Base-by-base conservation (phyloP, 2,888 invertebrate genomes). In the Tiphia femorata region DNA sequence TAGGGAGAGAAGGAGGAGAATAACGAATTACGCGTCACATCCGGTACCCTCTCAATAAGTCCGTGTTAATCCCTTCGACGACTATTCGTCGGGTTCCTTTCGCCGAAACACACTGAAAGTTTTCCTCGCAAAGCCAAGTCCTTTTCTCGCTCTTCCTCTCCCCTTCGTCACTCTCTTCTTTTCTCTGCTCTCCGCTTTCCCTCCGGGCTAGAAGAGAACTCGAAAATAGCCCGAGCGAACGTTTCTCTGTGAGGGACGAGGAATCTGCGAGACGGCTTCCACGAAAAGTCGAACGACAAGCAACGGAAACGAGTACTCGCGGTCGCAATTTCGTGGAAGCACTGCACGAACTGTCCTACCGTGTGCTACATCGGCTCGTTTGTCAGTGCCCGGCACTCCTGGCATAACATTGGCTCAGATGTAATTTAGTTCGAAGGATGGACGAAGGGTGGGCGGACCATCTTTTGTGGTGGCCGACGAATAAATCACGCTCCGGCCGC, bases 221-320 rank as follows among this genome's bases (percentile, higher is more conserved):
- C 60, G 49, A 62, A 64, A 65, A 68, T 71, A 70, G 63, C 64
- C 55, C 12, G 33, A 42, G 40, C 17, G 43, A 14, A 17, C 53
- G 33, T 54, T 50, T 43, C 58, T 53, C 50, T 59, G 46, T 19
- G 35, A 30, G 6, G 41, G 29, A n/a, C 21, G 27, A 27, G 41
- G 21, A n/a, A 47, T 49, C 51, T 35, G 19, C 27, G 35, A n/a
- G n/a, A 25, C 46, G 51, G 37, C 60, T 61, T 58, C 58, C 38
- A 54, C 41, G 68, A 50, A 62, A 62, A 21, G 60, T 68, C 64
- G 64, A 70, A 70, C 64, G 52, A 62, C 59, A 60, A 63, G 51
- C 29, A 51, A 49, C 57, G 64, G 50, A 59, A 66, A 66, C 52
- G 58, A 47, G 55, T 41, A 42, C 53, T 42, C 57, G 33, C 20